Base-by-base conservation (phyloP, 2,113 vertebrate genomes). In the Delphinapterus leucas region DNA sequence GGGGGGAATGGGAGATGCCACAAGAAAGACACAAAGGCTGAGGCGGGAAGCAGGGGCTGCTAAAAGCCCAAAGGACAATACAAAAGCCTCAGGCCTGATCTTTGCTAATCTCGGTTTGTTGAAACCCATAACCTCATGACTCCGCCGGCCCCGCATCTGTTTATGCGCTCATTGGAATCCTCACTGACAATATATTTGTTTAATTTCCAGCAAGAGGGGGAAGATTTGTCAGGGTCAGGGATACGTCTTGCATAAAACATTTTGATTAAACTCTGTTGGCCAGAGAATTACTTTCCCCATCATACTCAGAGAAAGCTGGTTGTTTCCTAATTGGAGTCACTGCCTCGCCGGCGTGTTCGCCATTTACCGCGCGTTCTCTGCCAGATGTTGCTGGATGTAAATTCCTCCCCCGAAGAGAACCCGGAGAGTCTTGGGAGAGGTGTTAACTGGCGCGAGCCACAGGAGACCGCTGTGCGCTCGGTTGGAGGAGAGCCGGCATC, bases 231-330 rank as follows among this genome's bases (percentile, higher is more conserved):
- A 95, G 97, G 96, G 97, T 97, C 96, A 94, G 96, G 95, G 93
- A 73, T 86, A 87, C 96, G 90, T 97, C 97, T 95, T 97, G 97
- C 98, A 97, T 98, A 97, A 97, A 98, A 97, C 97, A 97, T 97
- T 97, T 92, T 96, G 97, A 98, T 98, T 97, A 97, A 97, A 97
- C 93, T 93, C 97, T 26, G 58, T 55, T 92, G 97, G 96, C 97
- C 93, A 5, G 92, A 96, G 97, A 95, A 76, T 92, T n/a, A 14
- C 96, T 90, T 86, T 88, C 86, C 92, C 80, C 63, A 2, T 65
- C 93, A 33, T 20, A 77, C 91, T 77, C 6, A 18, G 97, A 47
- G 88, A 93, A n/a, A 58, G 61, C 85, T n/a, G 18, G 88, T 9
- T 44, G 55, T 11, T 18, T 25, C 95, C 96, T 97, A 93, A 98